These are phyloP conservation scores for Drosophila arizonae DNA, from an alignment of 1,140 invertebrate species.

Conservation along the genomic window DNA sequence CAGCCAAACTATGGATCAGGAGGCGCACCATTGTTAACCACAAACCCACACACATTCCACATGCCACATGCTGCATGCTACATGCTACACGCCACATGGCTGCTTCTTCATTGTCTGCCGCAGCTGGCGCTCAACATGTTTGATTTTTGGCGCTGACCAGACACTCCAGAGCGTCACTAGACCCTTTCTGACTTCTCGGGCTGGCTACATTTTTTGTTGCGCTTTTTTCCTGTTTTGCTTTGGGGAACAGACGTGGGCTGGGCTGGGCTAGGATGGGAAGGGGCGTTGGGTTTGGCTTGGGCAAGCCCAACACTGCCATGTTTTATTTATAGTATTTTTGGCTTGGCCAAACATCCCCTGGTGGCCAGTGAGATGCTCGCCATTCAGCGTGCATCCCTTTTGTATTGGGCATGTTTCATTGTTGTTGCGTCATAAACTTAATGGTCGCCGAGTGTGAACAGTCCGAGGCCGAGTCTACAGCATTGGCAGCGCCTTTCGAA, in stretches of 20 bases:
- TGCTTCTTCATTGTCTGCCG: conserved; percentile 65
- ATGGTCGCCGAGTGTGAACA: conserved; percentile 78
- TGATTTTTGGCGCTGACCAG: conserved; percentile 72
- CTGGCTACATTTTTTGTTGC: conserved; percentile 35
- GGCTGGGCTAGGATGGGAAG: neutral
- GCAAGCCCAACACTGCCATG: conserved; percentile 62
- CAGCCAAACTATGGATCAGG: conserved; percentile 63
- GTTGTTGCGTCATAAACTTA: conserved; percentile 81
- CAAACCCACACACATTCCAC: conserved; percentile 29
- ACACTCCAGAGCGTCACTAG: conserved; percentile 25
- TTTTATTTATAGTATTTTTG: conserved; percentile 76
- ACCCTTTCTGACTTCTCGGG: conserved; percentile 30
- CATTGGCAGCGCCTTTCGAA: conserved; percentile 53
- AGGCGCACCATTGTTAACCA: conserved; percentile 71
- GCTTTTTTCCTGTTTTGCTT: conserved; percentile 31
- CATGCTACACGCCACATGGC: conserved; percentile 24
- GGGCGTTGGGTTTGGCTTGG: conserved; percentile 1
- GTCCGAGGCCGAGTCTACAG: conserved; percentile 26
- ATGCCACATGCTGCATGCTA: conserved; percentile 8
- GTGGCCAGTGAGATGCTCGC: conserved; percentile 52
- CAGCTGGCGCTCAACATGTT: conserved; percentile 64
- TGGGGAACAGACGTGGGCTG: neutral
- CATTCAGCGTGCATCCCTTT: conserved; percentile 52
- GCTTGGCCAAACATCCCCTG: conserved; percentile 69
- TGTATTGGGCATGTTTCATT: conserved; percentile 71